Conservation (phyloP, 2,113 vertebrate species). For the Sarotherodon lohbergeri region DNA sequence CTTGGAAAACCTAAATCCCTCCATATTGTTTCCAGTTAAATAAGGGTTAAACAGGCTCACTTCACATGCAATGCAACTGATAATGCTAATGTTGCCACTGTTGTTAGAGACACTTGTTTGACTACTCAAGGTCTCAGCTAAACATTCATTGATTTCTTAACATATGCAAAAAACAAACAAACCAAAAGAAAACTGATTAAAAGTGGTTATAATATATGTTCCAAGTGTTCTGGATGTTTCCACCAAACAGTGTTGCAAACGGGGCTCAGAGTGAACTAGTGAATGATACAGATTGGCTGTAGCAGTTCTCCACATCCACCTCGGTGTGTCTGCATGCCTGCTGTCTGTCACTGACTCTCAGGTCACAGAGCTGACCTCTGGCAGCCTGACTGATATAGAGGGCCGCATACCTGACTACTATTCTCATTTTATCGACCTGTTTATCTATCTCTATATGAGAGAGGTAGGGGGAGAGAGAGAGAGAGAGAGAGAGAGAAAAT, state of each 20-base stretch:
- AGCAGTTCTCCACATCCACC: background rate
- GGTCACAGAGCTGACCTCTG: constrained; percentile 20
- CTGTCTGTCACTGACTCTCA: constrained; percentile 29
- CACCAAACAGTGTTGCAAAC: background rate
- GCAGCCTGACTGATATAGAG: constrained; percentile 1
- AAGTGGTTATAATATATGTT: background rate
- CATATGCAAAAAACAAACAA: background rate
- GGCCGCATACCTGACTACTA: background rate
- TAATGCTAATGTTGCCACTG: too few species aligned
- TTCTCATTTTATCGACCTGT: background rate
- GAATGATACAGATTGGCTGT: background rate
- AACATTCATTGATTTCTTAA: background rate
- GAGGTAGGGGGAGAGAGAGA: background rate
- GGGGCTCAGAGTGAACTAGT: background rate
- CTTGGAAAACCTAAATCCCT: background rate
- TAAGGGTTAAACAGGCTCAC: background rate
- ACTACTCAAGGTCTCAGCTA: background rate
- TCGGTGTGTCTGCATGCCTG: background rate
- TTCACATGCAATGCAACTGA: background rate
- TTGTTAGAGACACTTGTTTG: background rate
- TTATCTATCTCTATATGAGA: background rate
- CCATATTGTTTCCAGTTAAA: background rate
- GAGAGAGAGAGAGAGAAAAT: background rate
- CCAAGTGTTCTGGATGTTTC: background rate
- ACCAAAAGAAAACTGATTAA: background rate